phyloP scores from a whole-genome alignment of 2,797 vertebrate genomes.

The Masticophis lateralis region DNA sequence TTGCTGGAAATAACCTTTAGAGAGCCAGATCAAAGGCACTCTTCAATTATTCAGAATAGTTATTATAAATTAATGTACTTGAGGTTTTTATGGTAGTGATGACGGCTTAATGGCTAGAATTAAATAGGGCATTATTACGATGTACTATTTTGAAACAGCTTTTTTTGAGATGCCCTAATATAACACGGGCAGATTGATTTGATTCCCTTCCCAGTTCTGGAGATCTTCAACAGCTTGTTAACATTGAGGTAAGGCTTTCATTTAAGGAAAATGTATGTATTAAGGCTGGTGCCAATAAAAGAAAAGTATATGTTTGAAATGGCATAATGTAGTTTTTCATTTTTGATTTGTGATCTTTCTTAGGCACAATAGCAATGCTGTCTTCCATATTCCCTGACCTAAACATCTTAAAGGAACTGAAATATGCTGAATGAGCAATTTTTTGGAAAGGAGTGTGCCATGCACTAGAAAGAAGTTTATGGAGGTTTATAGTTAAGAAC shows the following conservation, averaged over 20 bases:
- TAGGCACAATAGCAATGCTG: background rate
- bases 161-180: conserved; percentile 26
- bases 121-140: conserved; percentile 29
- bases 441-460: background rate
- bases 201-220: background rate
- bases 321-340: background rate
- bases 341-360: conserved; percentile 6
- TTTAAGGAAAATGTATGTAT: background rate
- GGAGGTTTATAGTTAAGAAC: background rate
- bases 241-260: conserved; percentile 54
- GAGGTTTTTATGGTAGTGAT: conserved; percentile 31
- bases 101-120: conserved; percentile 40
- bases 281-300: conserved; percentile 28
- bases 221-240: conserved; percentile 32
- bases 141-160: conserved; percentile 36
- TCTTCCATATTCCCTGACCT: background rate
- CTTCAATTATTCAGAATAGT: conserved; percentile 72
- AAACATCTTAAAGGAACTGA: background rate
- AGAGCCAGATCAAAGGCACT: conserved; percentile 61
- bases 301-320: background rate
- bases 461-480: background rate
- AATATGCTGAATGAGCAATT: background rate
- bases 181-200: conserved; percentile 31
- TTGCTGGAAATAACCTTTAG: conserved; percentile 50
- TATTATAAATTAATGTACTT: conserved; percentile 73